phyloP scores from a whole-genome alignment of 2,888 invertebrate genomes.

The Sesamia inferens region DNA sequence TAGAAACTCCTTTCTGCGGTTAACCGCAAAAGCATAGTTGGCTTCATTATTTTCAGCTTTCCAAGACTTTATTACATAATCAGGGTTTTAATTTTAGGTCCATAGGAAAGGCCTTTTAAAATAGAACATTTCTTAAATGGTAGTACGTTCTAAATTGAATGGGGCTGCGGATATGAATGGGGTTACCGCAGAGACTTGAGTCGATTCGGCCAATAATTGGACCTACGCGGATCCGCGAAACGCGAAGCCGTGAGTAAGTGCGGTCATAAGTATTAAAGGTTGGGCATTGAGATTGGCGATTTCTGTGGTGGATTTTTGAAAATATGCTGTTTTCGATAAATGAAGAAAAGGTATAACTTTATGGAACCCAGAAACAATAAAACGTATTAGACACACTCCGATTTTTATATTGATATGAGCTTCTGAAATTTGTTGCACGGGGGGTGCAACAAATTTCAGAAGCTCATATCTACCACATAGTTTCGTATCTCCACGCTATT shows the following conservation, averaged over 20 bases:
- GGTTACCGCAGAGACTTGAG: constrained; percentile 54
- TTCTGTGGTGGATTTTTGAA: background rate
- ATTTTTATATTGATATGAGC: background rate
- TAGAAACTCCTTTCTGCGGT: background rate
- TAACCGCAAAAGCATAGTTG: background rate
- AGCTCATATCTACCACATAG: no score
- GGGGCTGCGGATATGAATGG: constrained; percentile 62
- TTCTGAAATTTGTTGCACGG: no score
- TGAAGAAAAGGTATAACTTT: background rate
- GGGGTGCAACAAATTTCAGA: no score
- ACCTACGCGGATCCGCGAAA: constrained; percentile 64
- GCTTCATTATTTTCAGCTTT: background rate
- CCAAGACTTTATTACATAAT: constrained; percentile 7
- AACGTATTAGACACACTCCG: background rate
- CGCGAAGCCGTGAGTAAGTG: constrained; percentile 58
- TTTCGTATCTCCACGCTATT: no score
- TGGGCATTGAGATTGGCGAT: constrained; percentile 39
- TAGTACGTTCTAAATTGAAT: constrained; percentile 47
- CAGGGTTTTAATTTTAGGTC: constrained; percentile 9
- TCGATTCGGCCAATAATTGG: constrained; percentile 71
- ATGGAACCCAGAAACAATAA: background rate
- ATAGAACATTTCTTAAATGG: constrained; percentile 33
- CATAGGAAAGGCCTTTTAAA: constrained; percentile 11
- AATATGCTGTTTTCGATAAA: background rate
- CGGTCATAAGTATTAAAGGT: constrained; percentile 60